A percentile compares a stretch with the other conserved stretches of the same genome.
phyloP scores from a whole-genome alignment of 2,797 vertebrate genomes.

The Corythornis leucogaster region DNA sequence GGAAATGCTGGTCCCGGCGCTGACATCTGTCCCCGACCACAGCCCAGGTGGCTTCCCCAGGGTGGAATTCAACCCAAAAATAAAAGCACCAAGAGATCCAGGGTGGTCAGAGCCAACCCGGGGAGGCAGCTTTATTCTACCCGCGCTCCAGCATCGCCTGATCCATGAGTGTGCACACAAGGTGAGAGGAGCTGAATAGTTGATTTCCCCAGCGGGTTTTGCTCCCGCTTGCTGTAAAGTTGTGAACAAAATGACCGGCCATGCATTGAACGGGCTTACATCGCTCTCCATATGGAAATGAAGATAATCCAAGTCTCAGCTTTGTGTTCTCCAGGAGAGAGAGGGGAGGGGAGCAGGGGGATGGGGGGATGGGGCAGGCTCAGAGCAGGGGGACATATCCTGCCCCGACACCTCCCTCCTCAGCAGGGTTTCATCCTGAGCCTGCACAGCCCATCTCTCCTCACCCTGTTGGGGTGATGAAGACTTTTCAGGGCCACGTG shows the following conservation, averaged over 20 bases:
- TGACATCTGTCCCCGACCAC: fast-evolving
- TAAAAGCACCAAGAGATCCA: background rate
- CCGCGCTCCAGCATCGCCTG: background rate
- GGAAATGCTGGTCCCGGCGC: fast-evolving
- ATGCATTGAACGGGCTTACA: constrained; percentile 83
- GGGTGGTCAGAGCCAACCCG: background rate
- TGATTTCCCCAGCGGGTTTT: constrained; percentile 79
- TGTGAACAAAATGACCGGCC: constrained; percentile 84
- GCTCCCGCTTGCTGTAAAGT: constrained; percentile 77
- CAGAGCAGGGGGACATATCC: background rate
- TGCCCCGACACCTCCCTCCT: background rate
- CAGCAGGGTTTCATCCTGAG: background rate
- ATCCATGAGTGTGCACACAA: constrained; percentile 54
- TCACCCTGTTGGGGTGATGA: background rate
- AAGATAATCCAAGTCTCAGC: constrained; percentile 81
- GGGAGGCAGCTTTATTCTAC: background rate
- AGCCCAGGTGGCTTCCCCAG: background rate
- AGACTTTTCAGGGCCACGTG: constrained; percentile 4
- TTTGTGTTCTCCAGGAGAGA: constrained; percentile 74
- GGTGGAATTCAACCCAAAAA: background rate
- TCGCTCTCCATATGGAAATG: constrained; percentile 84
- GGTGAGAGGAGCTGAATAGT: constrained; percentile 73
- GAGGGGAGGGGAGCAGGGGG: background rate
- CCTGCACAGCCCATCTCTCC: background rate
- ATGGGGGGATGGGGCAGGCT: background rate